phyloP scores from a whole-genome alignment of 2,797 vertebrate genomes.

The Sciaenops ocellatus region DNA sequence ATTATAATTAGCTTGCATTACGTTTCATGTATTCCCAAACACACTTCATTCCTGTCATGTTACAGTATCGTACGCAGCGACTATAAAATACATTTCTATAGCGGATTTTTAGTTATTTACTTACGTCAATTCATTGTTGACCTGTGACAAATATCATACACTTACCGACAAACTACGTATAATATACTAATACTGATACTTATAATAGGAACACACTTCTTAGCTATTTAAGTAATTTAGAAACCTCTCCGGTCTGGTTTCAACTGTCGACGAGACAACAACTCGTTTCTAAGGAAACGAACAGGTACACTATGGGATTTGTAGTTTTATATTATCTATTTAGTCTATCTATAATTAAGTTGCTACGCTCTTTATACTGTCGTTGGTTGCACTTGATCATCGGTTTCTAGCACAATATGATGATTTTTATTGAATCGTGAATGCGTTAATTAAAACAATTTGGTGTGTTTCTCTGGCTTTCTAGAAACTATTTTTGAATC shows the following conservation, averaged over 20 bases:
- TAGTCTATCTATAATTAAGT: too few species aligned
- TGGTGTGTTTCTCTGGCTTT: not conserved
- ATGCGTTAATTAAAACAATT: not conserved
- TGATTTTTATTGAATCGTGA: too few species aligned
- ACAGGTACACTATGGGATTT: conserved; percentile 34
- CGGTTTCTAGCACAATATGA: not conserved
- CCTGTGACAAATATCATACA: not conserved
- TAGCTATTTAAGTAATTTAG: too few species aligned
- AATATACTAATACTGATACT: too few species aligned
- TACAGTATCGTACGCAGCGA: not conserved
- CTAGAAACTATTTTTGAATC: not conserved
- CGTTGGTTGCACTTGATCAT: too few species aligned
- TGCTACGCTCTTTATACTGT: too few species aligned
- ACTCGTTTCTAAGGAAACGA: conserved; percentile 51
- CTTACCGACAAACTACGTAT: conserved; percentile 2
- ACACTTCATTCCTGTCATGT: not conserved
- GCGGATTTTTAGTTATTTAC: not conserved
- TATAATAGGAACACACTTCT: not conserved
- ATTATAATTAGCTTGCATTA: too few species aligned
- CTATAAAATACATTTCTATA: not conserved
- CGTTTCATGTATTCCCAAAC: not conserved
- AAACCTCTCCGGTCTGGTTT: not conserved
- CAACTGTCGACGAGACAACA: conserved; percentile 34
- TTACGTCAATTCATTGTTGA: not conserved
- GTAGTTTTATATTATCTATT: conserved; percentile 11